These are phyloP conservation scores for Belgica antarctica DNA, from an alignment of 2,888 invertebrate genomes.

Conservation along the genomic window DNA sequence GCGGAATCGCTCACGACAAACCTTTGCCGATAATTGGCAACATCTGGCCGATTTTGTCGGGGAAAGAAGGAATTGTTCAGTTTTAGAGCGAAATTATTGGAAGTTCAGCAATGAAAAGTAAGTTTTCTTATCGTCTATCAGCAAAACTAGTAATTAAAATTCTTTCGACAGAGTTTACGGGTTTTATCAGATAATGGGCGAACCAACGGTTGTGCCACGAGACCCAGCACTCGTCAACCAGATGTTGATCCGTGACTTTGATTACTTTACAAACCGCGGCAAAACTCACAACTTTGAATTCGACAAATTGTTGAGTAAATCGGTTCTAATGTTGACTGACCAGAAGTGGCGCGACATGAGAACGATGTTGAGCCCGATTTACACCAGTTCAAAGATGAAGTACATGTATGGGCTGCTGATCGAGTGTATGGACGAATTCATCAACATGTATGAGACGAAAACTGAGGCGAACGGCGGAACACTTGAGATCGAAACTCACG, in stretches of 20 bases:
- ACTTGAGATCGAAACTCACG: not conserved
- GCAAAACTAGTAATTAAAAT: not conserved
- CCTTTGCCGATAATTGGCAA: not conserved
- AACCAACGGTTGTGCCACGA: not conserved
- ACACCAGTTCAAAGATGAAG: conserved; percentile 50
- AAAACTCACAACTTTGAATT: conserved; percentile 49
- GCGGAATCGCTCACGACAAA: not conserved
- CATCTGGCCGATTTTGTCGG: not conserved
- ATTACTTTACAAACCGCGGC: conserved; percentile 53
- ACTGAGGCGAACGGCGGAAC: not conserved
- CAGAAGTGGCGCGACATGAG: conserved; percentile 54
- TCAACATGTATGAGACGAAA: not conserved
- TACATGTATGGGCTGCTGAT: conserved; percentile 48
- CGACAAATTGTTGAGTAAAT: conserved; percentile 55
- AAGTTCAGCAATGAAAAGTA: not conserved
- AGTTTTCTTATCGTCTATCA: not conserved
- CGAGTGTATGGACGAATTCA: conserved; percentile 46
- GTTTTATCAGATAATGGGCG: not conserved
- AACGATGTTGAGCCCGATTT: conserved; percentile 51
- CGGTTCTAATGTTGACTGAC: conserved; percentile 49
- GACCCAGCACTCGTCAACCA: conserved; percentile 51
- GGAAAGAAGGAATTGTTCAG: not conserved
- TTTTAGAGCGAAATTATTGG: not conserved
- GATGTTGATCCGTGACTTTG: conserved; percentile 52
- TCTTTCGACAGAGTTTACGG: not conserved